Evolutionary conservation across 2,113 vertebrate genomes (phyloP).

Genomic region (Mesembrinibis cayennensis): DNA sequence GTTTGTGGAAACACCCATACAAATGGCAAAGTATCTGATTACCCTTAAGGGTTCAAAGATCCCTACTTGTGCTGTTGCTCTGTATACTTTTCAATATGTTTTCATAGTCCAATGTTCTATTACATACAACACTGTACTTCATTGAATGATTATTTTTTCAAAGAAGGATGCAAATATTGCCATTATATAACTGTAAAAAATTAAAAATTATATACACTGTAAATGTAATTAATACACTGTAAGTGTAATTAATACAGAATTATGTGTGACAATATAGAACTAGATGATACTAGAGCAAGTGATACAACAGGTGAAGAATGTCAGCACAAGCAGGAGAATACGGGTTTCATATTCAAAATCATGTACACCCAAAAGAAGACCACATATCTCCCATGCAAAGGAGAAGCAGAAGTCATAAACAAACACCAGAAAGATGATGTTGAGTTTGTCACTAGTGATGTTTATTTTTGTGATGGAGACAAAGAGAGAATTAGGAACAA

Average conservation of each 20-base stretch:
- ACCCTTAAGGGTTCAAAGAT: background rate
- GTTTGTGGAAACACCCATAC: background rate
- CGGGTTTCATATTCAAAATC: background rate
- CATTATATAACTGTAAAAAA: background rate
- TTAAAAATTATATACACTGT: background rate
- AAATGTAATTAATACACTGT: background rate
- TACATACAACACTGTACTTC: background rate
- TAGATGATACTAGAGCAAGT: background rate
- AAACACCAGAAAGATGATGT: background rate
- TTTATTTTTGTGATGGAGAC: background rate
- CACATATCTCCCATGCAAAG: background rate
- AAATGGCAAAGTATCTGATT: background rate
- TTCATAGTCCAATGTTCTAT: background rate
- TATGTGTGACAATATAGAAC: background rate
- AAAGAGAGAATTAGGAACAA: background rate
- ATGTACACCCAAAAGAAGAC: background rate
- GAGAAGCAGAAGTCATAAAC: background rate
- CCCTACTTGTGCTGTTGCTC: background rate
- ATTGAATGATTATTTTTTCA: background rate
- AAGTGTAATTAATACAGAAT: background rate
- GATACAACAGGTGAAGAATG: background rate
- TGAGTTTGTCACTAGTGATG: background rate
- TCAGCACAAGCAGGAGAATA: background rate
- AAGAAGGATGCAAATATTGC: background rate
- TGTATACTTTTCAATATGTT: background rate